These are phyloP conservation scores for Drosophila demipolita DNA, from an alignment of 2,888 invertebrate genomes.

Conservation along the genomic window DNA sequence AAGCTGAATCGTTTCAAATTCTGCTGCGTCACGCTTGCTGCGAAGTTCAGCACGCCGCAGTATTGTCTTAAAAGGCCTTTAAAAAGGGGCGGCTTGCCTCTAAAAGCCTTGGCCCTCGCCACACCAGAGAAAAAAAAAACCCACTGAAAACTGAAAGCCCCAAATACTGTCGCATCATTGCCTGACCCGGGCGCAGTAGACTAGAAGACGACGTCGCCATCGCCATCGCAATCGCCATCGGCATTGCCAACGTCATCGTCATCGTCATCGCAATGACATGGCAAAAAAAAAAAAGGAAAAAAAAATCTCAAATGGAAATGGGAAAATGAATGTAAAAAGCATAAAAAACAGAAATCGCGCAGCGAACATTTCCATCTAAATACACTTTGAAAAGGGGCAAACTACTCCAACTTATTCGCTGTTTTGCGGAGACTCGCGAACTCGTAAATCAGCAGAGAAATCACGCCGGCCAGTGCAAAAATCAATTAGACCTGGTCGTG, in stretches of 20 bases:
- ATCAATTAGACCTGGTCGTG: slow-evolving; percentile 73
- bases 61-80: slow-evolving; percentile 72
- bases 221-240: slow-evolving; percentile 44
- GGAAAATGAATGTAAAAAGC: slow-evolving; percentile 1
- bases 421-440: neutral
- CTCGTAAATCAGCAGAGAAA: slow-evolving; percentile 51
- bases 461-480: slow-evolving; percentile 62
- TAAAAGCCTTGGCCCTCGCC: slow-evolving; percentile 62
- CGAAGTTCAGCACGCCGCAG: slow-evolving; percentile 73
- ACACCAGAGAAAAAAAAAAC: neutral
- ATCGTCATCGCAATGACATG: slow-evolving; percentile 37
- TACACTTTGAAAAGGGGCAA: neutral
- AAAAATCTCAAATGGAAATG: slow-evolving; percentile 6
- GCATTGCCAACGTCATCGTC: slow-evolving; percentile 46
- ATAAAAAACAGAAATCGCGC: slow-evolving; percentile 19
- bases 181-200: slow-evolving; percentile 65
- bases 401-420: neutral
- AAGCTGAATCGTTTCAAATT: slow-evolving; percentile 27
- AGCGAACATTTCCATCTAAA: slow-evolving; percentile 11
- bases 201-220: slow-evolving; percentile 71
- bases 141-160: slow-evolving; percentile 27
- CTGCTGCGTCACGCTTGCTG: slow-evolving; percentile 72
- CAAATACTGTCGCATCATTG: slow-evolving; percentile 72
- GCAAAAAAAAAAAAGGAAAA: slow-evolving; percentile 9
- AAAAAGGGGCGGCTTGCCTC: slow-evolving; percentile 58